Conservation (phyloP, 2,113 vertebrate species). For the Cyprinus carpio region DNA sequence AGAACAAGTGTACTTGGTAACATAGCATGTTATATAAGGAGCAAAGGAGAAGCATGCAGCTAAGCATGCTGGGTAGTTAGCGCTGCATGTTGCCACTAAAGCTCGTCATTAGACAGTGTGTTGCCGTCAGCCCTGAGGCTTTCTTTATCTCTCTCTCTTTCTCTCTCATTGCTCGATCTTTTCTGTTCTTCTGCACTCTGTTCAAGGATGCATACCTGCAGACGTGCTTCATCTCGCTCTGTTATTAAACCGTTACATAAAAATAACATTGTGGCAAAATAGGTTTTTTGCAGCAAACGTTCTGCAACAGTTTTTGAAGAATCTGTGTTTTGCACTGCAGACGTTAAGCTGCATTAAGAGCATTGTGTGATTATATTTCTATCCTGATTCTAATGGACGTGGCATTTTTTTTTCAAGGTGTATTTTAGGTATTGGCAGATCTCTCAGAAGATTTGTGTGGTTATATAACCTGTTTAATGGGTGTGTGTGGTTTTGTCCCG, state of each 20-base stretch:
- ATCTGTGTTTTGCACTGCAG: background rate
- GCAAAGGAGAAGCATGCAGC: background rate
- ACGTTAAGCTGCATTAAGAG: background rate
- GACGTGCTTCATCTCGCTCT: conserved; percentile 27
- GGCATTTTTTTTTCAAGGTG: conserved; percentile 7
- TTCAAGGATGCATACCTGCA: conserved; percentile 23
- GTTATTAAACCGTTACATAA: conserved; percentile 17
- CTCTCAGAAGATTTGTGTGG: background rate
- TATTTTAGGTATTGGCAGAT: background rate
- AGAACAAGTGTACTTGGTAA: conserved; percentile 12
- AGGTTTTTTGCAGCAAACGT: background rate
- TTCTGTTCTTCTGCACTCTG: background rate
- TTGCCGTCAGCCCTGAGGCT: conserved; percentile 23
- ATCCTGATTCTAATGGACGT: conserved; percentile 4
- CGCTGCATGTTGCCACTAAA: background rate
- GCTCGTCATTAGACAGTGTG: background rate
- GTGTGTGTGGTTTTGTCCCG: conserved; percentile 25
- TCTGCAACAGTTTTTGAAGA: background rate
- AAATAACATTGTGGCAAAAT: conserved; percentile 20
- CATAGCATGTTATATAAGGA: background rate
- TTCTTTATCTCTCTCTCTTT: conserved; percentile 17
- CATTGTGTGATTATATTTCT: background rate
- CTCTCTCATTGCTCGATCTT: background rate
- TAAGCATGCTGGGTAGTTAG: conserved; percentile 9
- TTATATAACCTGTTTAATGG: conserved; percentile 8